These are phyloP conservation scores for Orchesellides sinensis DNA, from an alignment of 2,888 invertebrate species.

Conservation along the genomic window DNA sequence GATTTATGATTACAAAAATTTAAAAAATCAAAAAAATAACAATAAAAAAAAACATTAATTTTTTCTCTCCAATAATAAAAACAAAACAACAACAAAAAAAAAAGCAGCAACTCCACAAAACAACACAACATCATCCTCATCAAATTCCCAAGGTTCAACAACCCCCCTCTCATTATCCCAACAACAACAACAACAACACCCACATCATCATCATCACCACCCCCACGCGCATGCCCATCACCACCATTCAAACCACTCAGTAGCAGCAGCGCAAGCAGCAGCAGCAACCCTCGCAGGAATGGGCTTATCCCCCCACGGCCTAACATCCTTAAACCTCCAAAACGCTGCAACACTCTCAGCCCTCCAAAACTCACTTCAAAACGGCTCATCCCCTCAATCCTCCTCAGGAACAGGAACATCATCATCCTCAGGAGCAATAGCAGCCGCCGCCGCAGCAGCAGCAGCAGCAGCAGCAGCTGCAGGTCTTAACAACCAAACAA, in stretches of 20 bases:
- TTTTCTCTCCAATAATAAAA: too few relatives aligned
- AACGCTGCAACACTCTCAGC: slow-evolving; percentile 58
- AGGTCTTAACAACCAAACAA: slow-evolving; percentile 52
- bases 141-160: neutral
- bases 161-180: too few relatives aligned
- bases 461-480: slow-evolving; percentile 47
- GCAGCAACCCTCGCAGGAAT: slow-evolving; percentile 57
- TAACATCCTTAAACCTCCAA: slow-evolving; percentile 50
- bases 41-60: neutral
- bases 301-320: slow-evolving; percentile 53
- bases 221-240: neutral
- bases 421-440: neutral
- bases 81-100: too few relatives aligned
- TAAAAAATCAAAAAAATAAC: too few relatives aligned
- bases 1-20: too few relatives aligned
- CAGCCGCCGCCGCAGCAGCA: slow-evolving; percentile 28
- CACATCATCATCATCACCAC: neutral
- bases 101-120: neutral
- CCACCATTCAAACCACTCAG: slow-evolving; percentile 66
- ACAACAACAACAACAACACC: slow-evolving; percentile 5
- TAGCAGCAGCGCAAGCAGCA: slow-evolving; percentile 61
- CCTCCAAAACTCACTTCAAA: too few relatives aligned
- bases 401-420: neutral
- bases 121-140: neutral
- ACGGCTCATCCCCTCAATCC: neutral